A percentile compares a stretch with the other conserved stretches of the same genome.
phyloP scores from a whole-genome alignment of 2,797 vertebrate species.

The Gobio occitaniae region DNA sequence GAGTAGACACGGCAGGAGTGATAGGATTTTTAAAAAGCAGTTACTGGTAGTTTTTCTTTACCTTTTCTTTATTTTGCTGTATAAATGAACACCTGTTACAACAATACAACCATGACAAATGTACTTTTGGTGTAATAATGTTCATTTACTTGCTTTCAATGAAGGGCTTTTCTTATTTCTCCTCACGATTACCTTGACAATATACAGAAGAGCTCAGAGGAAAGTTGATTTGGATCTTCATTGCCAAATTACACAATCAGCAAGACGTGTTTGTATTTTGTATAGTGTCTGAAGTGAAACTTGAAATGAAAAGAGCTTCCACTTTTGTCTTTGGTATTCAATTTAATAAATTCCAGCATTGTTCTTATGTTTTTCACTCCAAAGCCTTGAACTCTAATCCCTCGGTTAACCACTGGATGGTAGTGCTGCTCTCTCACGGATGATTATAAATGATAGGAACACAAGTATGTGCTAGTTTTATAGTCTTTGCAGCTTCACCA shows the following conservation, averaged over 20 bases:
- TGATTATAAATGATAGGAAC: background rate
- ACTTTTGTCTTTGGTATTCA: constrained; percentile 31
- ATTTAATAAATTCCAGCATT: constrained; percentile 20
- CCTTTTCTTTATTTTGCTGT: background rate
- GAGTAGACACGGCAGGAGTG: constrained; percentile 24
- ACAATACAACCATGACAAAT: background rate
- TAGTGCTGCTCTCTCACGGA: background rate
- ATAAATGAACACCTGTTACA: background rate
- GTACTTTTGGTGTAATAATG: background rate
- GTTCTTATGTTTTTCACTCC: background rate
- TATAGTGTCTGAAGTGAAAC: constrained; percentile 11
- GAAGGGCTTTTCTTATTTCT: background rate
- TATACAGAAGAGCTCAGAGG: background rate
- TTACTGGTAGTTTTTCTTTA: background rate
- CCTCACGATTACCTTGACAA: background rate
- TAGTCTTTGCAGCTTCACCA: background rate
- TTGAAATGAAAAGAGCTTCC: constrained; percentile 8
- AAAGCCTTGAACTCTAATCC: background rate
- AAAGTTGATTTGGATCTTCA: background rate
- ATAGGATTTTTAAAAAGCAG: background rate
- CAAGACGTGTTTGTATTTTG: constrained; percentile 1
- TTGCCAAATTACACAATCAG: background rate
- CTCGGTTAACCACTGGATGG: constrained; percentile 1
- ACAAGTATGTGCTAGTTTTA: background rate
- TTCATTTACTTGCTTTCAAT: background rate